These are phyloP conservation scores for Catagonus wagneri DNA, from an alignment of 2,113 vertebrate genomes.

Conservation along the genomic window DNA sequence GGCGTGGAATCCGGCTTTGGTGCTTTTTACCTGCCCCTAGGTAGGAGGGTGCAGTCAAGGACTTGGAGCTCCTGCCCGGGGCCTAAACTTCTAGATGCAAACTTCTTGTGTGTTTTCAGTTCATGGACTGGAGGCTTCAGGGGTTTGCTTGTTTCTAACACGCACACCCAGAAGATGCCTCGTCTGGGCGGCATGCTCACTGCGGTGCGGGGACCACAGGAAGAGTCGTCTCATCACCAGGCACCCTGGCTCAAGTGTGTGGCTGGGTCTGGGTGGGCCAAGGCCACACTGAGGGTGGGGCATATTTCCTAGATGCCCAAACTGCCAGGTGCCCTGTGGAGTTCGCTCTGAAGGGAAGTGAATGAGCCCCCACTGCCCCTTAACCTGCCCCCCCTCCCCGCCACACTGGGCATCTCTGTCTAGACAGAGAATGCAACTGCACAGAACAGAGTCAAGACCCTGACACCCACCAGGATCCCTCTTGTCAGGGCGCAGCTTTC, in stretches of 20 bases:
- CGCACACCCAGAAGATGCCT: accelerated
- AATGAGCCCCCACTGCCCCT: not conserved
- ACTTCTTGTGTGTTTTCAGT: not conserved
- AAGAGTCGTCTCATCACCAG: accelerated
- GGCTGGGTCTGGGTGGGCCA: not conserved
- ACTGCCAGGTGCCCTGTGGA: not conserved
- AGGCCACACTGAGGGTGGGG: accelerated
- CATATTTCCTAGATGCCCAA: accelerated
- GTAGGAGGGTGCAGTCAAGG: too few relatives aligned
- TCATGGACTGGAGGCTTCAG: accelerated
- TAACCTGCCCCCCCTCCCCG: accelerated
- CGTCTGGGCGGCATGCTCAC: not conserved
- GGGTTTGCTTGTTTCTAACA: too few relatives aligned
- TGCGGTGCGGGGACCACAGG: not conserved
- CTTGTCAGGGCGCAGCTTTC: accelerated
- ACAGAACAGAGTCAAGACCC: accelerated
- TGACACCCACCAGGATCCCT: too few relatives aligned
- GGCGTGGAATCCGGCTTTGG: not conserved
- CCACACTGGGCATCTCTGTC: accelerated
- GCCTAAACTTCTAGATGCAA: not conserved
- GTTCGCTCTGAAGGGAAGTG: not conserved
- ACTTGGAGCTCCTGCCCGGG: not conserved
- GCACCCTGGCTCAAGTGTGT: accelerated
- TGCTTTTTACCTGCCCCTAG: not conserved
- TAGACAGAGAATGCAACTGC: not conserved